Conservation (phyloP, 1,140 invertebrate genomes). For the Latrodectus geometricus region DNA sequence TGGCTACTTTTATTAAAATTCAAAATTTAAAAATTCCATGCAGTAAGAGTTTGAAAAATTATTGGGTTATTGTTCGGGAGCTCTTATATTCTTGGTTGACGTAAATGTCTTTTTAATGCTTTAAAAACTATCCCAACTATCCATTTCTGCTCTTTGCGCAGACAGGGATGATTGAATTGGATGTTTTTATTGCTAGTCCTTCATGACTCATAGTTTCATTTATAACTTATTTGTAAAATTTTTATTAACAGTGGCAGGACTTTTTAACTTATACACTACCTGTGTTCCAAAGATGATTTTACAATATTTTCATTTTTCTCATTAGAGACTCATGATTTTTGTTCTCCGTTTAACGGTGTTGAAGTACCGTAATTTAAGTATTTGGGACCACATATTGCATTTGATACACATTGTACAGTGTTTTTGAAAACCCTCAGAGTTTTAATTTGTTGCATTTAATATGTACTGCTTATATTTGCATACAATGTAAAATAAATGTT, state of each 20-base stretch:
- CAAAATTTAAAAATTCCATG: no score
- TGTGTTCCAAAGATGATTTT: slow-evolving; percentile 50
- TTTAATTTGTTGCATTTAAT: slow-evolving; percentile 32
- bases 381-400: slow-evolving; percentile 24
- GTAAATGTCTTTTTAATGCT: no score
- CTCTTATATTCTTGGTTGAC: no score
- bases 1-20: not conserved
- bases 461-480: slow-evolving; percentile 47
- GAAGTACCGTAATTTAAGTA: not conserved
- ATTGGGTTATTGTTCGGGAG: no score
- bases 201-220: no score
- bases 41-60: no score
- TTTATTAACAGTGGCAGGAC: slow-evolving; percentile 50
- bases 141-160: no score
- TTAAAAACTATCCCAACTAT: no score
- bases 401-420: slow-evolving; percentile 37
- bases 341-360: not conserved
- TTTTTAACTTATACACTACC: slow-evolving; percentile 54
- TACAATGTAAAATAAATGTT: slow-evolving; percentile 54
- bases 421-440: slow-evolving; percentile 17
- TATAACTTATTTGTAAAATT: slow-evolving; percentile 55
- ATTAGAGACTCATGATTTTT: not conserved
- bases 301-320: slow-evolving; percentile 9
- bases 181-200: no score
- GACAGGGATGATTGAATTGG: no score